Percentiles rank a stretch among this genome's conserved stretches.
Evolutionary conservation across 2,797 vertebrate species (phyloP).

Genomic region (Gambelia wislizenii): DNA sequence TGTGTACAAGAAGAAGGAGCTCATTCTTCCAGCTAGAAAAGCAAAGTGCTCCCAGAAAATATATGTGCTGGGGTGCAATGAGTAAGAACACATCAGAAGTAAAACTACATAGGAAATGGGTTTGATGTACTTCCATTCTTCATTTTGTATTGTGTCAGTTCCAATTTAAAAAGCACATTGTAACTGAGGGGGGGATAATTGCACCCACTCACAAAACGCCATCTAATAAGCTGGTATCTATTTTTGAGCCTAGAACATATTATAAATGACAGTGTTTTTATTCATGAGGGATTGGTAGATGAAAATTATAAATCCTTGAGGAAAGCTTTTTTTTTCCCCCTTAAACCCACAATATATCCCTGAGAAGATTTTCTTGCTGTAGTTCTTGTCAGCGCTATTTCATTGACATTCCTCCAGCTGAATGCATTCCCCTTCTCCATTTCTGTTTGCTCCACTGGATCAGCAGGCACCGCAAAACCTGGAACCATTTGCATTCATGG

Average conservation of each 20-base stretch:
- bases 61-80: background rate
- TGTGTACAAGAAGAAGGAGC: background rate
- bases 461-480: conserved; percentile 32
- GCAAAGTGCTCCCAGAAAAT: background rate
- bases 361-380: background rate
- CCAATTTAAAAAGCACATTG: background rate
- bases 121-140: background rate
- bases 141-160: conserved; percentile 2
- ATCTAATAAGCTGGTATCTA: background rate
- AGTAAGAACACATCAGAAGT: background rate
- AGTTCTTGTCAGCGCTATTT: conserved; percentile 34
- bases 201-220: background rate
- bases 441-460: conserved; percentile 2
- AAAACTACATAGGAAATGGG: background rate
- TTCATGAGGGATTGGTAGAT: conserved; percentile 28
- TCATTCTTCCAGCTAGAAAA: background rate
- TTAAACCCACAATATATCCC: conserved; percentile 10
- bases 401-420: conserved; percentile 29
- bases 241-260: conserved; percentile 32
- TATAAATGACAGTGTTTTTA: conserved; percentile 10
- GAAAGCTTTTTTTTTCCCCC: conserved; percentile 34
- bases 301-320: conserved; percentile 42
- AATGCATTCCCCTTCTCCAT: background rate
- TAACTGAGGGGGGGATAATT: conserved; percentile 19
- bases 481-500: background rate